Evolutionary conservation across 2,113 vertebrate species (phyloP), one percentile per base, ranked within the genome.

Genomic region (Ictalurus punctatus): DNA sequence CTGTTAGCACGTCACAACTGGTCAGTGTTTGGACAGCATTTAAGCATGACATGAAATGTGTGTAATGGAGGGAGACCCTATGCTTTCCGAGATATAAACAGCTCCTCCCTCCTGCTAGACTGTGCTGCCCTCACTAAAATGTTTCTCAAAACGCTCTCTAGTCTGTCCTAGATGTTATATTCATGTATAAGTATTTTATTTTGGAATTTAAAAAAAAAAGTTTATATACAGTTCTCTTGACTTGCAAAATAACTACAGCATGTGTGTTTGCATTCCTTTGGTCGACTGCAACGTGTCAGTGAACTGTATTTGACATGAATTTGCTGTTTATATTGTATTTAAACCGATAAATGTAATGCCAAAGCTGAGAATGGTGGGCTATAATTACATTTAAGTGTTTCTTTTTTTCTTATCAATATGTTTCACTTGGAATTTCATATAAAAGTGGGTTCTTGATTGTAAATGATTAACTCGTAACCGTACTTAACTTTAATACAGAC

Each of bases 31-130:
- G 58, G 44, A 84, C 9, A 63, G 27, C 82, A 78, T 58, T 84
- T 88, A 21, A 88, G 58, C 71, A 54, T 78, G 13, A 48, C 19
- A 44, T 84, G 69, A 88, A 88, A 59, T 61, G 25, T 84, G 54
- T 87, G 63, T 56, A 63, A 86, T 52, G 85, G 73, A 63, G 67
- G 71, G 16, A 76, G 78, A 34, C 44, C 3, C 25, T 30, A 61
- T 74, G 65, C 63, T 27, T 76, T 84, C 34, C 25, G 48, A 76
- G n/a, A 56, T 44, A 67, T 84, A 78, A 84, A 63, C 87, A 88
- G 37, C 3, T 85, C 27, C 67, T 30, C 17, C 52, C 63, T 65
- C 63, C n/a, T 40, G 58, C n/a, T 54, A 16, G 40, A 2, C n/a
- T 54, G 16, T 1, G 6, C n/a, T 34, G 48, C 61, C 69, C 78